Evolutionary conservation across 2,888 invertebrate genomes (phyloP), one percentile per base, ranked within the genome.

Genomic region (Drosophila meridiana): DNA sequence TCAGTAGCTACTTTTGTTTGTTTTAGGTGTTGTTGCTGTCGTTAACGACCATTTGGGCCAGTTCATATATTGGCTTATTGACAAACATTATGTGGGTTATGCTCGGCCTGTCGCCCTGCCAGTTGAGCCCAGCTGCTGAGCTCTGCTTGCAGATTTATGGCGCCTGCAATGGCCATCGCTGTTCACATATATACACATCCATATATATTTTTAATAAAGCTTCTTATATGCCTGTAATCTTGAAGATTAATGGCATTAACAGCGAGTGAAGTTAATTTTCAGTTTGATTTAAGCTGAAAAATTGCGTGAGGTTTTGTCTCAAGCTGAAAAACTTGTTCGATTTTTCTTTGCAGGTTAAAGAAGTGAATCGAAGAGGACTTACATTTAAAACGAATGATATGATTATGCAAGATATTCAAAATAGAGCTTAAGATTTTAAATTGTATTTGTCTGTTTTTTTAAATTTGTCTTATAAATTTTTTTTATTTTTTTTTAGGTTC

Each of bases 21-120:
- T 68, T 77, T 66, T 43, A 38, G 70, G 7, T 70, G 42, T 38
- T 28, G 50, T 20, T 53, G 4, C 34, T 67, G 45, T 56, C 70
- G 61, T 71, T 67, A 78, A 74, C 78, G 70, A 61, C 66, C 38
- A 43, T 66, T 68, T 52, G 61, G 71, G 71, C 68, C 71, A 66
- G 75, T 69, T 72, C 63, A 83, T 86, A 76, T 73, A 83, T 84
- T 86, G 77, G 81, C 72, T 73, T 84, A 84, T 87, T 78, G 84
- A 73, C 84, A 87, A 69, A 75, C 80, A 78, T 80, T 77, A 73
- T 36, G 50, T 52, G 50, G 50, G 50, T 20, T 50, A 50, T 20
- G 32, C 50, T n/a, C 32, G 11, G n/a, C 3, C 13, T 13, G 73
- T 59, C 56, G 55, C 14, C 26, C 45, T 20, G 40, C 20, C 60